phyloP scores from a whole-genome alignment of 2,888 invertebrate species.

The Netelia inedita region DNA sequence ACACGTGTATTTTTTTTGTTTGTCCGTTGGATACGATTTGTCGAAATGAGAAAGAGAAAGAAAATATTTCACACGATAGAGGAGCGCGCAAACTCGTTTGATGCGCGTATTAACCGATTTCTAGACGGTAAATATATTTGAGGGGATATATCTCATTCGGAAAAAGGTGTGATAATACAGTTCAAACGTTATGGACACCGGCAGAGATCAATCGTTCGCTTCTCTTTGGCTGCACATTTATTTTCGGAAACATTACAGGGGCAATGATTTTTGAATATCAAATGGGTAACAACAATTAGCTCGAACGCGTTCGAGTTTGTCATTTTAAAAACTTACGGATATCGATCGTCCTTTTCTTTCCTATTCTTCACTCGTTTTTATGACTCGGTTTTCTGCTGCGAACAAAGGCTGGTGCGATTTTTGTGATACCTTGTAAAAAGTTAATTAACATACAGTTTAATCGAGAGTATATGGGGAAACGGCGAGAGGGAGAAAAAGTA shows the following conservation, averaged over 20 bases:
- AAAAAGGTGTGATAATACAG: slow-evolving; percentile 49
- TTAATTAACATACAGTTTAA: slow-evolving; percentile 72
- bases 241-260: neutral
- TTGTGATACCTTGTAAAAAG: slow-evolving; percentile 85
- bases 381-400: slow-evolving; percentile 80
- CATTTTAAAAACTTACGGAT: slow-evolving; percentile 2
- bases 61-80: slow-evolving; percentile 31
- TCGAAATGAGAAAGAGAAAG: slow-evolving; percentile 18
- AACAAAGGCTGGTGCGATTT: slow-evolving; percentile 84
- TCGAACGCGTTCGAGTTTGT: slow-evolving; percentile 2
- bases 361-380: slow-evolving; percentile 35
- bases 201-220: slow-evolving; percentile 10
- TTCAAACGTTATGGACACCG: slow-evolving; percentile 40
- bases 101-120: slow-evolving; percentile 40
- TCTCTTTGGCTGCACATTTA: neutral
- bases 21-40: slow-evolving; percentile 7
- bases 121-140: slow-evolving; percentile 23
- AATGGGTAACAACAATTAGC: neutral
- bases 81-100: neutral
- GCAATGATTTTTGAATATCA: neutral
- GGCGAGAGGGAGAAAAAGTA: slow-evolving; percentile 69
- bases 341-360: slow-evolving; percentile 15
- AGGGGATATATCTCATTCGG: slow-evolving; percentile 46
- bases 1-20: slow-evolving; percentile 34
- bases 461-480: slow-evolving; percentile 68